These are phyloP conservation scores for Pheosia gnoma DNA, from an alignment of 2,888 invertebrate genomes.

Conservation along the genomic window DNA sequence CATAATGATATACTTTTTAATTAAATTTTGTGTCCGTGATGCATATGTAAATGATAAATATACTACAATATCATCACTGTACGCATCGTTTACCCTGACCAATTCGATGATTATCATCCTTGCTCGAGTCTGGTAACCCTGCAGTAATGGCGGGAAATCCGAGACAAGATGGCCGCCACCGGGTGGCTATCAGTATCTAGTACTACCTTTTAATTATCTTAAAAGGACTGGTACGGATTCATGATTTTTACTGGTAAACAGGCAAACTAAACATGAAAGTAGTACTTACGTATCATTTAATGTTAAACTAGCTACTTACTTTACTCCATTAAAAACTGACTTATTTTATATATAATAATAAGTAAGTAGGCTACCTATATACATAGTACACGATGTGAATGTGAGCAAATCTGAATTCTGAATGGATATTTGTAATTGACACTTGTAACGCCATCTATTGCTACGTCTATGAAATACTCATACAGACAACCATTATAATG, in stretches of 20 bases:
- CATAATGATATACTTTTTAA: too few relatives aligned
- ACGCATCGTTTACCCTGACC: constrained; percentile 50
- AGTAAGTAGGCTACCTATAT: too few relatives aligned
- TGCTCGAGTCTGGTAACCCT: constrained; percentile 46
- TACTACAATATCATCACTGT: too few relatives aligned
- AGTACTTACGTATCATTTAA: too few relatives aligned
- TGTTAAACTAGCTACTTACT: too few relatives aligned
- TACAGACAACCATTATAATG: background rate
- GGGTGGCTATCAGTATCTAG: constrained; percentile 46
- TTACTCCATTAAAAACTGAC: too few relatives aligned
- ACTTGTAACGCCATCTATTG: constrained; percentile 51
- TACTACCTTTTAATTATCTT: constrained; percentile 49
- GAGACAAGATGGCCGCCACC: constrained; percentile 68
- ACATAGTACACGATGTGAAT: background rate
- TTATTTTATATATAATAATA: too few relatives aligned
- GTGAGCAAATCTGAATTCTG: background rate
- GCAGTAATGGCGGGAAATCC: constrained; percentile 57
- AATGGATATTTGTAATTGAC: background rate
- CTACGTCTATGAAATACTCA: constrained; percentile 9
- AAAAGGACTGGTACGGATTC: constrained; percentile 18
- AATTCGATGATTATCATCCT: constrained; percentile 73
- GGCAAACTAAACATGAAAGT: too few relatives aligned
- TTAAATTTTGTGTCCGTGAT: too few relatives aligned
- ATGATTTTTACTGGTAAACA: too few relatives aligned
- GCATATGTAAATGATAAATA: too few relatives aligned